Conservation (phyloP, 2,797 vertebrate genomes). For the Oceanodroma leucorhoa region DNA sequence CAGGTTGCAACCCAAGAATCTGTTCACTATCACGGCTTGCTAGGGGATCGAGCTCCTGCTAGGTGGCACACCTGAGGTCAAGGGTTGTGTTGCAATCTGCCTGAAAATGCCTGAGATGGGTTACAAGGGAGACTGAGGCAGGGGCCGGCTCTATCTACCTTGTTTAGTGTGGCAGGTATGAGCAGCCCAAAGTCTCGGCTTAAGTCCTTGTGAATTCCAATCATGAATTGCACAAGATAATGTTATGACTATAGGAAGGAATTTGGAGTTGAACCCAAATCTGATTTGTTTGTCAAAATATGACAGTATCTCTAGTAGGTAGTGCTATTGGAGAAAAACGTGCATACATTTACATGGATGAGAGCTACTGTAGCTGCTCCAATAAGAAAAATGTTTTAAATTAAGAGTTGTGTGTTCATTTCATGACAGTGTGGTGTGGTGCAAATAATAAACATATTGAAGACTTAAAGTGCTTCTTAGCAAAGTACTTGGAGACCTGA, state of each 20-base stretch:
- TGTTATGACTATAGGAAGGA: background rate
- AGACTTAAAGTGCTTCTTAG: slow-evolving; percentile 10
- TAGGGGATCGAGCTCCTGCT: background rate
- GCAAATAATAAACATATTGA: slow-evolving; percentile 17
- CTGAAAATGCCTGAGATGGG: background rate
- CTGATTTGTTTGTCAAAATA: background rate
- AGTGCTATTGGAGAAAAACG: background rate
- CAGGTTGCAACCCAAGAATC: background rate
- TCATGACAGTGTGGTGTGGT: background rate
- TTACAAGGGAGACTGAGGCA: background rate
- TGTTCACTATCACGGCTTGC: background rate
- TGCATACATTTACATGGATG: background rate
- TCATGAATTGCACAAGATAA: background rate
- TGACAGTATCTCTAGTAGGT: background rate
- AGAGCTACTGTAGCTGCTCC: background rate
- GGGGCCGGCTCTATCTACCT: background rate
- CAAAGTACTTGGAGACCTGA: slow-evolving; percentile 1
- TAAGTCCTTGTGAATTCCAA: background rate
- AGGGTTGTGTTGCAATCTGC: background rate
- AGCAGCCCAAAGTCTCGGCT: background rate
- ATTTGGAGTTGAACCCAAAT: background rate
- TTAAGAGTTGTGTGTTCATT: slow-evolving; percentile 12
- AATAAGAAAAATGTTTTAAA: slow-evolving; percentile 26
- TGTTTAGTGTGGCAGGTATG: background rate
- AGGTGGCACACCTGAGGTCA: background rate